Conservation (phyloP, 2,797 vertebrate species). For the Chaetodon trifasciatus region DNA sequence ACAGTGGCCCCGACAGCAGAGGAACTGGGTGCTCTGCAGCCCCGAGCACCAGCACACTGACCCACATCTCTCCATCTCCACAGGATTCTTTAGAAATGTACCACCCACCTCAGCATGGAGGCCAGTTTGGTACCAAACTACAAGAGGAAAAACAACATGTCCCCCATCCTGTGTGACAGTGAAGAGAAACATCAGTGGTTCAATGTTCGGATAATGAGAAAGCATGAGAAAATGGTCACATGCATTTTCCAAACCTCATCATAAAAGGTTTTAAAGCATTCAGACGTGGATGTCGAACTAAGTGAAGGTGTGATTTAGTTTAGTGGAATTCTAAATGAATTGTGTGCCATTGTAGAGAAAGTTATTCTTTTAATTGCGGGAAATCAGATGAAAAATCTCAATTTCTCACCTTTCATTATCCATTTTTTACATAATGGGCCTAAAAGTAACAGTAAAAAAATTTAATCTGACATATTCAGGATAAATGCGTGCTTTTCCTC, state of each 20-base stretch:
- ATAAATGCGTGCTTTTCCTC: neutral
- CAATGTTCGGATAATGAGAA: neutral
- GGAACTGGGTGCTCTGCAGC: constrained; percentile 80
- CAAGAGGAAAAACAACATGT: constrained; percentile 23
- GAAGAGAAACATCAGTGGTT: constrained; percentile 4
- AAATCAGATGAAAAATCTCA: neutral
- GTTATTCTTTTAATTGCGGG: neutral
- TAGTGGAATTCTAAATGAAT: neutral
- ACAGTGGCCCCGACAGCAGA: constrained; percentile 47
- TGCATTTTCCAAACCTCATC: neutral
- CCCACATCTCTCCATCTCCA: constrained; percentile 73
- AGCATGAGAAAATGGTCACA: neutral
- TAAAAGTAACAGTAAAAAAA: neutral
- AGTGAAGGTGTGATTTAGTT: neutral
- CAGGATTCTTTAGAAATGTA: constrained; percentile 57
- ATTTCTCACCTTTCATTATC: neutral
- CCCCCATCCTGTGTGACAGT: constrained; percentile 3
- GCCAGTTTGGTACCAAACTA: constrained; percentile 21
- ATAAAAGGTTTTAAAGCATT: neutral
- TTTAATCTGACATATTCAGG: neutral
- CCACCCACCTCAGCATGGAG: constrained; percentile 24
- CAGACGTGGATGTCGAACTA: neutral
- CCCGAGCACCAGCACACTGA: constrained; percentile 80
- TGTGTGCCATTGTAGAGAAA: neutral
- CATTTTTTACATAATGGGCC: neutral